These are phyloP conservation scores for Pantala flavescens DNA, from an alignment of 1,140 invertebrate genomes.

Conservation along the genomic window DNA sequence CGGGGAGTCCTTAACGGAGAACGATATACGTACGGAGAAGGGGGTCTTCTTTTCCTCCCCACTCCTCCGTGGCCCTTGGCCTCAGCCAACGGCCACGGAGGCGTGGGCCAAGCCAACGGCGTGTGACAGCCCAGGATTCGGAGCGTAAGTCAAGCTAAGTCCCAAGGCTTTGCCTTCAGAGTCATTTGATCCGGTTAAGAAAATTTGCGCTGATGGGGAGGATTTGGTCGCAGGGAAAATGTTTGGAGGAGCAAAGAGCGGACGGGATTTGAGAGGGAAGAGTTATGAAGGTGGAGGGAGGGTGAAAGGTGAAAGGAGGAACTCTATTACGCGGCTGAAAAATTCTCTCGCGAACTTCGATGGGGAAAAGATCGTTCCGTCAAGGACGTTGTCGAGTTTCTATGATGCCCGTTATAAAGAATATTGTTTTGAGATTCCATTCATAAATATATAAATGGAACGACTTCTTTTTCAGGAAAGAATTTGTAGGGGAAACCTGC, in stretches of 20 bases:
- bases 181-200: slow-evolving; percentile 16
- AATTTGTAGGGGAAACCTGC: no score
- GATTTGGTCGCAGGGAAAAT: not conserved
- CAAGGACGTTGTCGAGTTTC: no score
- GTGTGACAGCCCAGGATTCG: slow-evolving; percentile 11
- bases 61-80: not conserved
- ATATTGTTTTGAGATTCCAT: no score
- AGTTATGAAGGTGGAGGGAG: not conserved
- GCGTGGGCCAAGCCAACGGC: not conserved
- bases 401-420: no score
- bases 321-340: no score
- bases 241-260: not conserved
- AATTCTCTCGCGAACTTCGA: no score
- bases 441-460: no score
- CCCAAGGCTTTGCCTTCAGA: slow-evolving; percentile 12
- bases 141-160: slow-evolving; percentile 14
- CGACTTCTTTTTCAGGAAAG: no score
- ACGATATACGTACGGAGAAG: not conserved
- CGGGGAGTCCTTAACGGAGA: not conserved
- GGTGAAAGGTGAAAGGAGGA: no score
- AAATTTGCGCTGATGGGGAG: slow-evolving; percentile 14
- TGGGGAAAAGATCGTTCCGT: no score
- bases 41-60: not conserved
- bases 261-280: not conserved
- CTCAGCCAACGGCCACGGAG: not conserved